phyloP scores from a whole-genome alignment of 2,113 vertebrate species.

The Sus scrofa region DNA sequence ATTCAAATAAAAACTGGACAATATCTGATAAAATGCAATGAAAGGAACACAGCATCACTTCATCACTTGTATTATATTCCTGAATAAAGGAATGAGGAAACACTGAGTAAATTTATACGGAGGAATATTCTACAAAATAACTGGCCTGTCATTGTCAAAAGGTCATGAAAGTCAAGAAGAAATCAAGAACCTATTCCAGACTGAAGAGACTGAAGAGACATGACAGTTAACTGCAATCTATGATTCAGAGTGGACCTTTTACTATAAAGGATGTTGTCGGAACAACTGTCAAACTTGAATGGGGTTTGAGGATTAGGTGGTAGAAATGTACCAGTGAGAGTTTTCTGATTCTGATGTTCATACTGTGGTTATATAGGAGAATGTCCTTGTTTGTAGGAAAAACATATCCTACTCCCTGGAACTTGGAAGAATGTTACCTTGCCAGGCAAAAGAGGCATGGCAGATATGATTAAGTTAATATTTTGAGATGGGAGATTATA shows the following conservation, averaged over 20 bases:
- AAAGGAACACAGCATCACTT: not conserved
- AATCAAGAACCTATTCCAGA: not conserved
- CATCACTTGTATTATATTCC: not conserved
- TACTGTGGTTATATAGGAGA: not conserved
- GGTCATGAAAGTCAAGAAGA: not conserved
- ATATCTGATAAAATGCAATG: not conserved
- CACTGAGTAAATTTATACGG: not conserved
- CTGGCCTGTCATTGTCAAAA: not conserved
- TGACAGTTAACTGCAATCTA: not conserved
- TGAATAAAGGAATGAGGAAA: not conserved
- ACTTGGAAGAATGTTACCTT: not conserved
- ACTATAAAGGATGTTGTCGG: not conserved
- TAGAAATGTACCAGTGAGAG: not conserved
- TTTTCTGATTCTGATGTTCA: slow-evolving; percentile 6
- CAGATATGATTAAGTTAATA: not conserved
- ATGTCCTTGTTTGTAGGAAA: not conserved
- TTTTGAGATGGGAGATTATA: not conserved
- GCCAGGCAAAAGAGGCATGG: no score
- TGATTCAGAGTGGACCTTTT: not conserved
- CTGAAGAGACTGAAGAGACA: not conserved
- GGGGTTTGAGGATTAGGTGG: not conserved
- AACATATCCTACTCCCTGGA: not conserved
- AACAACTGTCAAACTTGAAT: not conserved
- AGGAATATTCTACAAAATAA: not conserved
- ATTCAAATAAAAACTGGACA: not conserved